phyloP scores from a whole-genome alignment of 2,797 vertebrate species.

The Bradypodion ventrale region DNA sequence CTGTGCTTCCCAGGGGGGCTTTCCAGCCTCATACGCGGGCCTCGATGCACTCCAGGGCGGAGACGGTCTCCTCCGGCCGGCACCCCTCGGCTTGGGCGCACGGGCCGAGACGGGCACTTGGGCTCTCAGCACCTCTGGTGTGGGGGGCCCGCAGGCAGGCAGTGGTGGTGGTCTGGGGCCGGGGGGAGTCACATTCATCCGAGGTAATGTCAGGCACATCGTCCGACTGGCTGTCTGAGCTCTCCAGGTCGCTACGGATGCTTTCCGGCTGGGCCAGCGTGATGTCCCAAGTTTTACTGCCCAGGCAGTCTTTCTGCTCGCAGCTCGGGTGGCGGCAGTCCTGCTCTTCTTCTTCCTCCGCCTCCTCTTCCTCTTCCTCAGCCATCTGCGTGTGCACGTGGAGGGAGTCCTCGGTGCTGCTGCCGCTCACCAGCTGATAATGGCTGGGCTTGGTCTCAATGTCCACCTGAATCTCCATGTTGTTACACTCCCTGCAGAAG shows the following conservation, averaged over 20 bases:
- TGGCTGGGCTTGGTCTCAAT: conserved; percentile 98
- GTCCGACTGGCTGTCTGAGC: conserved; percentile 96
- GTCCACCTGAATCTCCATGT: conserved; percentile 99
- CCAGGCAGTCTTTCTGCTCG: conserved; percentile 84
- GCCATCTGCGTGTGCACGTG: conserved; percentile 78
- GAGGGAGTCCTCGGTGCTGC: conserved; percentile 86
- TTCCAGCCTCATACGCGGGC: conserved; percentile 72
- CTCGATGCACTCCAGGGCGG: conserved; percentile 76
- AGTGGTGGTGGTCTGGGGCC: conserved; percentile 72
- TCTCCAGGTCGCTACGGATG: conserved; percentile 97
- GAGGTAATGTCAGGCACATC: conserved; percentile 96
- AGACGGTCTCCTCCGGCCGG: conserved; percentile 67
- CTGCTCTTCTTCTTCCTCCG: conserved; percentile 85
- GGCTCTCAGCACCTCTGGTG: conserved; percentile 74
- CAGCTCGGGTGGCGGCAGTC: conserved; percentile 80
- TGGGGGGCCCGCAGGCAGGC: conserved; percentile 69
- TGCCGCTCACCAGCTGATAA: conserved; percentile 91
- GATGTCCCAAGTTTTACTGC: conserved; percentile 82
- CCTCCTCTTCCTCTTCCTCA: conserved; percentile 88
- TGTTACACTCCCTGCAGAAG: conserved; percentile 93
- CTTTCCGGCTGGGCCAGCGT: conserved; percentile 97
- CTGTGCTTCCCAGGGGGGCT: conserved; percentile 57
- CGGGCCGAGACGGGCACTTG: conserved; percentile 79
- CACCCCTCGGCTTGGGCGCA: conserved; percentile 74
- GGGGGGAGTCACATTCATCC: conserved; percentile 93